Conservation (phyloP, 2,797 vertebrate genomes). For the Sciurus vulgaris region DNA sequence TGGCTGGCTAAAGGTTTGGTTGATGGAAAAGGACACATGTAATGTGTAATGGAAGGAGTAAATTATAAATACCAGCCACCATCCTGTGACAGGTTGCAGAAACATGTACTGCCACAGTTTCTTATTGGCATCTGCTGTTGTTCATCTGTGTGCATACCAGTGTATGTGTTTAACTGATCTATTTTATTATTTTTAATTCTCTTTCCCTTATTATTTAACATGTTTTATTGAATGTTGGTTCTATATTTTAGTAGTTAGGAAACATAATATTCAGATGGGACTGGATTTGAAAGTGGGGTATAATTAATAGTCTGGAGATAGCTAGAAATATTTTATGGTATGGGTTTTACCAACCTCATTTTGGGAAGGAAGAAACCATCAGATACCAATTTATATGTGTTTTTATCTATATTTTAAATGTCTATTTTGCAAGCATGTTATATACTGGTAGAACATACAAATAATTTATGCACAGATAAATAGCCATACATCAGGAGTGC, state of each 20-base stretch:
- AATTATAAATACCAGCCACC: not conserved
- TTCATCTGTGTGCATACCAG: not conserved
- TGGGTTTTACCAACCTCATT: not conserved
- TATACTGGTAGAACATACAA: not conserved
- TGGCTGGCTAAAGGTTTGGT: not conserved
- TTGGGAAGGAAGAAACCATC: not conserved
- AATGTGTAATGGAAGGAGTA: not conserved
- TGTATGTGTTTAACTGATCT: not conserved
- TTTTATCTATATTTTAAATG: conserved; percentile 12
- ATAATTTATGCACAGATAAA: not conserved
- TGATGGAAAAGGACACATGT: not conserved
- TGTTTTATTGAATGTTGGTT: not conserved
- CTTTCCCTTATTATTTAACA: not conserved
- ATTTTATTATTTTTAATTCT: not conserved
- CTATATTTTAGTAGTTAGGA: conserved; percentile 22
- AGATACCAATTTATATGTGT: not conserved
- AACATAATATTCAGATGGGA: not conserved
- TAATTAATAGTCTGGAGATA: not conserved
- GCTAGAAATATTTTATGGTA: not conserved
- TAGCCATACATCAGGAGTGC: not conserved
- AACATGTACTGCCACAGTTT: not conserved
- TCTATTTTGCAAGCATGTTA: not conserved
- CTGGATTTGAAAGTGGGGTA: not conserved
- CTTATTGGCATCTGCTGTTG: not conserved
- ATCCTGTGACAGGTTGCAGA: not conserved